Evolutionary conservation across 2,113 vertebrate species (phyloP), one percentile per base, ranked within the genome.

Genomic region (Cavia aperea): DNA sequence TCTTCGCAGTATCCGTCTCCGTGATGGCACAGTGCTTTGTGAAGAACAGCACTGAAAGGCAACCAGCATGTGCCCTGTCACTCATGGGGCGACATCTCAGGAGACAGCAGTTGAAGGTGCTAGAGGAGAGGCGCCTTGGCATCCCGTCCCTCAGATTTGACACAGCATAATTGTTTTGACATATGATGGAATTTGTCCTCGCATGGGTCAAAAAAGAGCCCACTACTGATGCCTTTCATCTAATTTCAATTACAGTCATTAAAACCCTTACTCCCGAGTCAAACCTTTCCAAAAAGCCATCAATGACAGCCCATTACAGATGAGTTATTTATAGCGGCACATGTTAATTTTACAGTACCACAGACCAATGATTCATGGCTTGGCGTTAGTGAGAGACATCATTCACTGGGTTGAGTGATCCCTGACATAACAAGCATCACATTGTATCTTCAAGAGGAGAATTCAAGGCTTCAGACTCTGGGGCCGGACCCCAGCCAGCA

Each of bases 201-300:
- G 13, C 81, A 1, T 0, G 87, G 97, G 96, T 97, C 97, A 97
- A 81, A 79, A 97, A 96, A 97, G 96, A 97, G 94, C 96, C 96
- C 94, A 95, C 58, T 97, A 81, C 86, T 84, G 94, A 97, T 95
- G 95, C 93, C 97, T 97, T 97, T 97, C 97, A 97, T 98, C 97
- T 97, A 95, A 97, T 98, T 98, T 97, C 97, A 97, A 97, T 97
- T 97, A 97, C 73, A 88, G 96, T 94, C 97, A 96, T 97, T 97
- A 97, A 97, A 97, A 97, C 95, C 94, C 97, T 97, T 90, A 82
- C 94, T 97, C 95, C 94, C 29, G 96, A 97, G 97, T 97, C 36
- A 96, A 97, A 97, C 96, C 88, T 95, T 96, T 97, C 97, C 95
- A 60, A 96, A 96, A 94, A 97, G 96, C 96, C 95, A 88, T 83